A percentile compares a stretch with the other conserved stretches of the same genome.
Evolutionary conservation across 2,888 invertebrate genomes (phyloP).

Genomic region (Mythimna pallens): DNA sequence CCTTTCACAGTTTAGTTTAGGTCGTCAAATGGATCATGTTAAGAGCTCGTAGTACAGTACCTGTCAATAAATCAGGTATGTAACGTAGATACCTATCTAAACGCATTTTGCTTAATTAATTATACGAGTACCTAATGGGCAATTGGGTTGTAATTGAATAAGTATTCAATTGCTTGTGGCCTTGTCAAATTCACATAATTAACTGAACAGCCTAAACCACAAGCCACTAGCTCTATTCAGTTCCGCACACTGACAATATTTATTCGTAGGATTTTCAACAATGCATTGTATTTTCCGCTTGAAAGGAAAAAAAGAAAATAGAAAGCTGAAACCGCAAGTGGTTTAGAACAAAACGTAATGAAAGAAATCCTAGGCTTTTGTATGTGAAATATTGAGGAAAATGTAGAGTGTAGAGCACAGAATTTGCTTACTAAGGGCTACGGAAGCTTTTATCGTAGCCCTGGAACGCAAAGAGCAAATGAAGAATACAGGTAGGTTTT

Average conservation of each 20-base stretch:
- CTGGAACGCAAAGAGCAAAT: no score
- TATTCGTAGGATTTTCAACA: constrained; percentile 7
- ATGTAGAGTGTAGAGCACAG: neutral
- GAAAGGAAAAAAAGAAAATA: constrained; percentile 25
- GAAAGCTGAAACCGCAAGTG: neutral
- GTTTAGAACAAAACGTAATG: constrained; percentile 12
- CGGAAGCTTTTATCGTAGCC: neutral
- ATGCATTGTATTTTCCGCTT: neutral
- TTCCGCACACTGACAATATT: constrained; percentile 4
- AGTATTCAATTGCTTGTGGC: constrained; percentile 11
- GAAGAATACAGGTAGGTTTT: no score
- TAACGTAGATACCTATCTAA: neutral
- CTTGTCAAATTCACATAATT: constrained; percentile 8
- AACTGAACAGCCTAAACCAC: constrained; percentile 6
- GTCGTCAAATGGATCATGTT: no score
- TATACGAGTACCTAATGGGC: neutral
- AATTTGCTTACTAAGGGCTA: constrained; percentile 13
- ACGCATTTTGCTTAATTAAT: neutral
- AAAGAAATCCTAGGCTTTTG: constrained; percentile 20
- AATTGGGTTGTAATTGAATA: neutral
- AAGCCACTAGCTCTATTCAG: neutral
- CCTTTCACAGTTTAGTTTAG: no score
- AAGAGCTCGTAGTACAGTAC: no score
- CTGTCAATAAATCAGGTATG: no score
- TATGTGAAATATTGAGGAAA: constrained; percentile 2